Conservation (phyloP, 2,797 vertebrate species). For the Dendrocincla fuliginosa region DNA sequence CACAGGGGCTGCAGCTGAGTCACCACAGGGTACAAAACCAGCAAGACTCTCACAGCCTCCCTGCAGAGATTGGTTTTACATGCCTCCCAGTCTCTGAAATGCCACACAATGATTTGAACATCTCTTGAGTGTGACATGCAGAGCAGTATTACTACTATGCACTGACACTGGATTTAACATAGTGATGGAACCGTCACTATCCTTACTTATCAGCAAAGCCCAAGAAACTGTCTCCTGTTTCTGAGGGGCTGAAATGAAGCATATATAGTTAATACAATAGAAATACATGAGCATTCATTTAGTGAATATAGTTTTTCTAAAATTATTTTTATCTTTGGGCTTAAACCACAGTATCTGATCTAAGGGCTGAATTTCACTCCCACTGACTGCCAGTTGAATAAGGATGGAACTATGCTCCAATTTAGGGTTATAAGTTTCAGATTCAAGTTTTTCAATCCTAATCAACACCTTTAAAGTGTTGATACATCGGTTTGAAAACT, state of each 20-base stretch:
- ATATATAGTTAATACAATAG: neutral
- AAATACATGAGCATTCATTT: neutral
- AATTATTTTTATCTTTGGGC: neutral
- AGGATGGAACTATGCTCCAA: neutral
- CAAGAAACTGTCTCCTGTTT: neutral
- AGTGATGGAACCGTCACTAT: neutral
- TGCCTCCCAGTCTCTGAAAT: neutral
- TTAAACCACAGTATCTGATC: neutral
- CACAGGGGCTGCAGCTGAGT: neutral
- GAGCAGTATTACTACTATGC: neutral
- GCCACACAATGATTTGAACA: neutral
- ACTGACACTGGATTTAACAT: accelerated
- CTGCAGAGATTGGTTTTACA: neutral
- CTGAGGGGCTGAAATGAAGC: neutral
- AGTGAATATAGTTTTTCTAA: neutral
- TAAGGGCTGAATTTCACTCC: neutral
- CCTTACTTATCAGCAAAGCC: neutral
- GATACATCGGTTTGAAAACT: neutral
- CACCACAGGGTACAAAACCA: neutral
- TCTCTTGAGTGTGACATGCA: neutral
- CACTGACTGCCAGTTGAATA: neutral
- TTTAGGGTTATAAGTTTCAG: neutral
- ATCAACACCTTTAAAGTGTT: neutral
- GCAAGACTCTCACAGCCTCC: neutral
- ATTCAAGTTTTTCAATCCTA: neutral